These are phyloP conservation scores for Gonioctena quinquepunctata DNA, from an alignment of 1,140 invertebrate genomes.

Conservation along the genomic window DNA sequence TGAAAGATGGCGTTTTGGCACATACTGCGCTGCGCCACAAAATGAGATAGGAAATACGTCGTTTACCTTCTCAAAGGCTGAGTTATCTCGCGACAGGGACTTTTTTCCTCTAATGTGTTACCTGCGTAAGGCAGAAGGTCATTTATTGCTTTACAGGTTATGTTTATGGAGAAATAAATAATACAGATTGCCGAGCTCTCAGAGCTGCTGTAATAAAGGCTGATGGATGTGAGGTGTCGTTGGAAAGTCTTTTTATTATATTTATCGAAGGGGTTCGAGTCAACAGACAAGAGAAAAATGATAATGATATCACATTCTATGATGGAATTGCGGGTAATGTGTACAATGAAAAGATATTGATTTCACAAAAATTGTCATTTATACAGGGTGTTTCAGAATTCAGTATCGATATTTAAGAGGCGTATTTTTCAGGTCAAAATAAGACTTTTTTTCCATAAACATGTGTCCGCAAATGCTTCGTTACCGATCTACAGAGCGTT, in stretches of 20 bases:
- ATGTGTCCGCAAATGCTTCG: too few relatives aligned
- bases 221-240: background rate
- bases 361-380: too few relatives aligned
- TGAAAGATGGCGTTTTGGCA: background rate
- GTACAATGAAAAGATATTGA: too few relatives aligned
- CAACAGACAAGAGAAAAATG: too few relatives aligned
- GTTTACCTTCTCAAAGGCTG: background rate
- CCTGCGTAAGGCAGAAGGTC: background rate
- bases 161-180: slow-evolving; percentile 23
- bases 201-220: background rate
- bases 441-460: too few relatives aligned
- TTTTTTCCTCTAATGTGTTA: slow-evolving; percentile 14
- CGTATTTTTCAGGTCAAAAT: too few relatives aligned
- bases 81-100: background rate
- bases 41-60: slow-evolving; percentile 10
- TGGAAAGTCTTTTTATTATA: background rate
- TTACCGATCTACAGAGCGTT: too few relatives aligned
- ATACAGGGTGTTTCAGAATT: too few relatives aligned
- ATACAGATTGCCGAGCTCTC: slow-evolving; percentile 14
- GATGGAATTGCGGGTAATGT: too few relatives aligned
- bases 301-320: too few relatives aligned
- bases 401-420: too few relatives aligned
- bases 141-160: slow-evolving; percentile 19
- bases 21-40: background rate
- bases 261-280: too few relatives aligned